Percentiles rank a stretch among this genome's conserved stretches.
These are phyloP conservation scores for Pseudomyrmex flavicornis DNA, from an alignment of 1,140 invertebrate species.

Conservation along the genomic window DNA sequence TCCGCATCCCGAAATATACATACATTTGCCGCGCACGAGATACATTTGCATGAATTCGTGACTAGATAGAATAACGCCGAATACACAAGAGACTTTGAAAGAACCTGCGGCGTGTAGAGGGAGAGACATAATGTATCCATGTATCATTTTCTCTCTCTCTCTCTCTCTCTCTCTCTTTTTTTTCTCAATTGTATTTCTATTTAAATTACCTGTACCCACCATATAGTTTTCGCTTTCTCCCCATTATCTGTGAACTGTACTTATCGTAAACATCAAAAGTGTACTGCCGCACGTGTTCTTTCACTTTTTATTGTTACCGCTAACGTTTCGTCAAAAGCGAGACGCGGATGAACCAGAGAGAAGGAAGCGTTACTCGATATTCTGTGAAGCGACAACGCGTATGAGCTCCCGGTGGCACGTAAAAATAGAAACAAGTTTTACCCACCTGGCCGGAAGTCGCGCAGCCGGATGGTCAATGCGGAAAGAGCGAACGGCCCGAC, in stretches of 20 bases:
- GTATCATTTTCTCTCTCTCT: no score
- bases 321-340: constrained; percentile 50
- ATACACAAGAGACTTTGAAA: background rate
- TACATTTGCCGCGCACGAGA: constrained; percentile 8
- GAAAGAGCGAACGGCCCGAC: constrained; percentile 44
- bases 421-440: constrained; percentile 58
- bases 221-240: background rate
- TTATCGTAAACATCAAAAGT: constrained; percentile 46
- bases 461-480: constrained; percentile 31
- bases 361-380: constrained; percentile 51
- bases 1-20: background rate
- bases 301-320: constrained; percentile 36
- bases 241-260: constrained; percentile 25
- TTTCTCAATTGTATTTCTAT: constrained; percentile 16
- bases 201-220: constrained; percentile 41
- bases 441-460: constrained; percentile 65
- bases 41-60: constrained; percentile 9
- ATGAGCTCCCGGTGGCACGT: constrained; percentile 35
- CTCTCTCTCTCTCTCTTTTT: no score
- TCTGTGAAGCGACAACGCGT: constrained; percentile 49
- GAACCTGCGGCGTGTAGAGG: background rate
- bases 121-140: constrained; percentile 18
- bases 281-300: constrained; percentile 26
- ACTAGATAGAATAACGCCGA: constrained; percentile 20
- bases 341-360: constrained; percentile 26